Conservation (phyloP, 2,888 invertebrate species). For the Aporophyla lueneburgensis region DNA sequence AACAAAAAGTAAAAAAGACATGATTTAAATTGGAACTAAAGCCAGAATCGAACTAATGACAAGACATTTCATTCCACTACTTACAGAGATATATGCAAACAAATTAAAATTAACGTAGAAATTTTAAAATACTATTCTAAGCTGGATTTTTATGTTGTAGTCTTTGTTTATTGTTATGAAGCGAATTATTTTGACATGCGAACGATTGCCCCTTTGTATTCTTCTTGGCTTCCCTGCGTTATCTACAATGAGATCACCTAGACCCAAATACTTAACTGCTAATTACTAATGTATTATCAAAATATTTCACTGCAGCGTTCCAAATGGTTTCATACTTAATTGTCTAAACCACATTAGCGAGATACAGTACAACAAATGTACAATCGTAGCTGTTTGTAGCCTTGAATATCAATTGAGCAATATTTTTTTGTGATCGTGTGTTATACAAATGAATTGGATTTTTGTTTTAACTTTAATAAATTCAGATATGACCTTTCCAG, state of each 20-base stretch:
- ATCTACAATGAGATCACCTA: slow-evolving; percentile 61
- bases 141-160: neutral
- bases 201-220: slow-evolving; percentile 39
- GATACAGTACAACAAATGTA: slow-evolving; percentile 63
- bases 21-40: neutral
- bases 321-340: slow-evolving; percentile 65
- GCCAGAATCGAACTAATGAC: slow-evolving; percentile 9
- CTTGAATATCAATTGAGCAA: slow-evolving; percentile 79
- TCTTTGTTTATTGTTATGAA: slow-evolving; percentile 18
- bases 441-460: slow-evolving; percentile 64
- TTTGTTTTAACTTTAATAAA: slow-evolving; percentile 56
- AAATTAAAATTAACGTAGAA: slow-evolving; percentile 32
- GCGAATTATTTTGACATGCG: slow-evolving; percentile 25
- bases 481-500: slow-evolving; percentile 54
- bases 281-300: slow-evolving; percentile 64
- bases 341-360: slow-evolving; percentile 65
- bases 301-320: slow-evolving; percentile 59
- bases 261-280: slow-evolving; percentile 66
- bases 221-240: slow-evolving; percentile 43
- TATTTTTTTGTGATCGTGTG: slow-evolving; percentile 66
- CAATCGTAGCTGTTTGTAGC: slow-evolving; percentile 67
- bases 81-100: slow-evolving; percentile 22
- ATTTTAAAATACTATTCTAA: slow-evolving; percentile 8
- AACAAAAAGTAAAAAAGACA: slow-evolving; percentile 17
- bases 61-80: slow-evolving; percentile 16